Evolutionary conservation across 2,797 vertebrate genomes (phyloP), one percentile per base, ranked within the genome.

Genomic region (Remorina albescens): DNA sequence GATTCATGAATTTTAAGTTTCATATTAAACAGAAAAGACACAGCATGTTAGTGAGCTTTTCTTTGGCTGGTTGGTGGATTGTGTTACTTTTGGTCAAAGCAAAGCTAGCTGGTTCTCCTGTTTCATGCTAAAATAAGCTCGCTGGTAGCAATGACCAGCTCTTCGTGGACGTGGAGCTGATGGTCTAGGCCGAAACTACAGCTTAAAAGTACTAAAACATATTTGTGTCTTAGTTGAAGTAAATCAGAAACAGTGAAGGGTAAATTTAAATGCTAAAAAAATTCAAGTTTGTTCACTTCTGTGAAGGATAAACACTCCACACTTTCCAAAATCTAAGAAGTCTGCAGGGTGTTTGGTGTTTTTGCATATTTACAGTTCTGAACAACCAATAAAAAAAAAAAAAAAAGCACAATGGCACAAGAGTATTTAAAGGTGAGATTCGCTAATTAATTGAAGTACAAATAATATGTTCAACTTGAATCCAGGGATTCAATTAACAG

Each of bases 401-500:
- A n/a, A n/a, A n/a, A n/a, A 58, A 21, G 6, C 1, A 25, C 21
- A 8, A 7, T 4, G 7, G 7, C 10, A 16, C 6, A 11, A 18
- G n/a, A 21, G 10, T 9, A 16, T 58, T 37, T 21, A 6, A 30
- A 13, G 37, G 3, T 2, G 18, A 30, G 8, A 3, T 10, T 74
- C 57, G 47, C 15, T 21, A 50, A n/a, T 23, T 30, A 55, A 59
- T 5, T 49, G 3, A 5, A 26, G 19, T 12, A 60, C 4, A 64
- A 9, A 49, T 32, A 39, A 58, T 2, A 6, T 60, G 51, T 46
- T 63, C 0, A 10, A 64, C 58, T 78, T 8, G 32, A 54, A 75
- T 78, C 50, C 34, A 36, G 30, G 11, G 13, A 80, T 79, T 84
- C 47, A 83, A 80, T 83, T 75, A 77, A 32, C 32, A 16, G 34